Base-by-base conservation (phyloP, 2,797 vertebrate genomes). In the Aulostomus chinensis region DNA sequence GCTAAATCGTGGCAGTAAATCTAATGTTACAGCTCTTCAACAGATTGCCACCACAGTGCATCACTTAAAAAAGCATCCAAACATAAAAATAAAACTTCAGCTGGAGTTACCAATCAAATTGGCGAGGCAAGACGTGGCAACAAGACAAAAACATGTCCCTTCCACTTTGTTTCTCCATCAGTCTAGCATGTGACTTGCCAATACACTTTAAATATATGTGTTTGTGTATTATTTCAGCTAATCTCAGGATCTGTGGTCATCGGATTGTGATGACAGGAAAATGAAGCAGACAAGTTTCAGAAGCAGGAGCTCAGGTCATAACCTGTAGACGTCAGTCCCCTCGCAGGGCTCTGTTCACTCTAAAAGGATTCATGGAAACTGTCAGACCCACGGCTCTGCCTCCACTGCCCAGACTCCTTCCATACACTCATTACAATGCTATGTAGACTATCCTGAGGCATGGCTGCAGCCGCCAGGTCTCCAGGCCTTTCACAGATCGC, bases 341-440 rank as follows among this genome's bases (percentile, higher is more conserved):
- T 58, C 12, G 9, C 48, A 35, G 24, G 13, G 32, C 15, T 50
- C 51, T 55, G 39, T 51, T 77, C 34, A 21, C 37, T 41, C 17
- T 52, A 29, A 69, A 72, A 50, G 17, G 20, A 53, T 25, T 54
- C 51, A 40, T 61, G 46, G 52, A 68, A 68, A 62, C 34, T 26
- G 14, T 72, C 54, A 53, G 46, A 28, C 52, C 48, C 61, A 48
- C 9, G 9, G 31, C 20, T 11, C 25, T 20, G 51, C 63, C 46
- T 35, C 49, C 47, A 29, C 46, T 46, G 66, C 41, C 45, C 70
- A 61, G 29, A 49, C 60, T 72, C 56, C 32, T 25, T 72, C 57
- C 54, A 58, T 38, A 22, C 41, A 43, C 71, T 81, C 74, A 81
- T 83, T 81, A 69, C 68, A 57, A 46, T 35, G 49, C 55, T 52